Conservation (phyloP, 2,113 vertebrate genomes). For the Butastur rufipennis region DNA sequence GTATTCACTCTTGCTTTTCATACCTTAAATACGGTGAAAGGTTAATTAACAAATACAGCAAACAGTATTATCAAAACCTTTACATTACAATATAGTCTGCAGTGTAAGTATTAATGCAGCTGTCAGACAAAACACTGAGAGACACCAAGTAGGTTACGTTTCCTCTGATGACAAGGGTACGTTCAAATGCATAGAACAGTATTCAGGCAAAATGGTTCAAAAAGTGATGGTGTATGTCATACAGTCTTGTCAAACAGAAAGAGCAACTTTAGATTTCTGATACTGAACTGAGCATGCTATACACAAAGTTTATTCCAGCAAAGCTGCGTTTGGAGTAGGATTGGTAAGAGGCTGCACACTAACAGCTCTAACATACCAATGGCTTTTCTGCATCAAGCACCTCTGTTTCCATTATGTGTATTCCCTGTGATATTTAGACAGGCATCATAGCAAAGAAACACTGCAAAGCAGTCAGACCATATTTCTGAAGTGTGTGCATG, state of each 20-base stretch:
- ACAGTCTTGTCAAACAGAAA: neutral
- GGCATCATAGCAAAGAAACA: neutral
- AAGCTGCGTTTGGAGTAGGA: neutral
- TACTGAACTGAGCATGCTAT: rapidly evolving
- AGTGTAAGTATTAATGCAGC: neutral
- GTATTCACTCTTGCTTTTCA: neutral
- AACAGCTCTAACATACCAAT: neutral
- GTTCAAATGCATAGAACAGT: neutral
- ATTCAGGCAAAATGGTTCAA: neutral
- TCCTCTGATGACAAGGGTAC: neutral
- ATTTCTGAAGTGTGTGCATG: neutral
- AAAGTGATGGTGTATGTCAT: neutral
- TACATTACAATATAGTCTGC: neutral
- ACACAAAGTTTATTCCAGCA: neutral
- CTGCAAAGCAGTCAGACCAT: neutral
- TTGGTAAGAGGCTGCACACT: neutral
- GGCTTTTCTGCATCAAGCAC: neutral
- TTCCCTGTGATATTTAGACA: neutral
- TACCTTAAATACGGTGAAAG: neutral
- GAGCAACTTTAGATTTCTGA: neutral
- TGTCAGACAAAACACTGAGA: neutral
- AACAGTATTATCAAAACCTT: neutral
- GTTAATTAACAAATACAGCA: neutral
- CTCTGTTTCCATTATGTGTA: neutral
- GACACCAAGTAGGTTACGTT: neutral